Base-by-base conservation (phyloP, 2,888 invertebrate genomes). In the Tetragonisca angustula region DNA sequence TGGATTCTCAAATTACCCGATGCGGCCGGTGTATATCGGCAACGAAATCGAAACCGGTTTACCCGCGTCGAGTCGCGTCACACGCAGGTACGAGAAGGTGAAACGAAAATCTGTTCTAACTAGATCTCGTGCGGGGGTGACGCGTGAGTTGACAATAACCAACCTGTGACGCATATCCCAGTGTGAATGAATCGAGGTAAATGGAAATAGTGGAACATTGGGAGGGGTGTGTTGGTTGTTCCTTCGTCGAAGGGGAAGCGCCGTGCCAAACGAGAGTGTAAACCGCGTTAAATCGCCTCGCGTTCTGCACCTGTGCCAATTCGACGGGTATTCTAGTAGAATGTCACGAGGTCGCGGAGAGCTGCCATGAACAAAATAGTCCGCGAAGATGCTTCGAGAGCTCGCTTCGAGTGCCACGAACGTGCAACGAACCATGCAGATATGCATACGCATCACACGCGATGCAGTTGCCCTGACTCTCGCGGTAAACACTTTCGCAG, bases 301-400 rank as follows among this genome's bases (percentile, higher is more conserved):
- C 15, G 15, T 11, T n/a, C 54, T 69, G 69, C 69, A 32, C 17
- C 21, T 73, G 78, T 77, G 86, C 84, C 89, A 80, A 83, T 81
- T 83, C 78, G 67, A 64, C 54, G 70, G 84, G 81, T 89, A 85
- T 89, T 85, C 81, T 87, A 71, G 85, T 89, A 84, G 80, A 88
- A 85, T 89, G 87, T 82, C 86, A 87, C 85, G 84, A 81, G 85
- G 83, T 83, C 78, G 74, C 65, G 59, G 56, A 62, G 72, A 50
- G 19, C 19, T 36, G 61, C n/a, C 17, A 32, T 49, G 24, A 24
- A 27, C 69, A 70, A 84, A 80, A 80, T 80, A 85, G 59, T 56
- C 43, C 17, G 21, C 67, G 36, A 69, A 24, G 32, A 68, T 43
- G 19, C n/a, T 67, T 67, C n/a, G 49, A 32, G 62, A 73, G 32